These are phyloP conservation scores for Carollia perspicillata DNA, from an alignment of 2,113 vertebrate genomes.

Conservation along the genomic window DNA sequence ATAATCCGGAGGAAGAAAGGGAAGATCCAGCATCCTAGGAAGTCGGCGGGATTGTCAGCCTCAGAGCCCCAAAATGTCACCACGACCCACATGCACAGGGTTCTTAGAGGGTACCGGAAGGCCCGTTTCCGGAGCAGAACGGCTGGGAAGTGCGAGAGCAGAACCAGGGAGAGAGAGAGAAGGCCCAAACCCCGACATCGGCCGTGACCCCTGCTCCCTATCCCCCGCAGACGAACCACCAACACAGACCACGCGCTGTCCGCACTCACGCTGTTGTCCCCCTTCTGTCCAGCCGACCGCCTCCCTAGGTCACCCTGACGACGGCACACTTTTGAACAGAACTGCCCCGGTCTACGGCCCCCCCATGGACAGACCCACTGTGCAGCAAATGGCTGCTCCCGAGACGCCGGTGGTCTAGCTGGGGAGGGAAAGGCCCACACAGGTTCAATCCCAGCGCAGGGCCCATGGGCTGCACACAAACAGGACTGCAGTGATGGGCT, in stretches of 20 bases:
- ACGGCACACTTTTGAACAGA: background rate
- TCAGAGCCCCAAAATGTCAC: too few relatives aligned
- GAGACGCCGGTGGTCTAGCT: background rate
- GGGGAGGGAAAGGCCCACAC: background rate
- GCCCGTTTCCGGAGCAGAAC: background rate
- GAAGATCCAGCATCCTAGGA: background rate
- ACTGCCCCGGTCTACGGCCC: background rate
- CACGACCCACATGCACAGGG: background rate
- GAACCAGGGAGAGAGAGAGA: background rate
- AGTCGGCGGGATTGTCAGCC: background rate
- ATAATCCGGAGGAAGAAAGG: background rate
- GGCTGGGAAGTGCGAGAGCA: background rate
- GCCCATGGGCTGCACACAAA: background rate
- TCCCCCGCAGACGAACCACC: background rate
- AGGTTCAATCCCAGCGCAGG: background rate
- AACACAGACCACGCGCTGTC: too few relatives aligned
- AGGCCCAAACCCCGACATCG: background rate
- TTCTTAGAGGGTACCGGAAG: background rate
- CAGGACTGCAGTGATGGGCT: rapidly evolving
- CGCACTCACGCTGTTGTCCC: too few relatives aligned
- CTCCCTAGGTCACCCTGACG: background rate
- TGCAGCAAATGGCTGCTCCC: background rate
- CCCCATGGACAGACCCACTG: background rate
- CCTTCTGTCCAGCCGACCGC: too few relatives aligned
- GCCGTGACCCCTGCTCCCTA: too few relatives aligned